These are phyloP conservation scores for Poecilia wingei DNA, from an alignment of 2,797 vertebrate species.

Conservation along the genomic window DNA sequence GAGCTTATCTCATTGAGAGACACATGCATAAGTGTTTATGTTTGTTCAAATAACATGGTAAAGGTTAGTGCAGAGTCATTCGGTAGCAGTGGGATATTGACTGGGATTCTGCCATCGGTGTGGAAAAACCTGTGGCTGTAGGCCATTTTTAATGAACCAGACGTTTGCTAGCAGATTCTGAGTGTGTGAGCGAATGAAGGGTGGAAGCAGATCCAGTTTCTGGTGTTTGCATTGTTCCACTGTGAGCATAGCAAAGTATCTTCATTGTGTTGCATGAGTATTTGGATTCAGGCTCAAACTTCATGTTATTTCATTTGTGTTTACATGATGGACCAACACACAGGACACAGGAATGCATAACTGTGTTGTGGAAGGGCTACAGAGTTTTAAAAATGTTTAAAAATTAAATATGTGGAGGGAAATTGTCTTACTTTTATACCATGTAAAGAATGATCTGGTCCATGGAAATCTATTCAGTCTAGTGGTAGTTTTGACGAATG, in stretches of 20 bases:
- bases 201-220: conserved; percentile 13
- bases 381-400: neutral
- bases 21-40: conserved; percentile 2
- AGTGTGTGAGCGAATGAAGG: conserved; percentile 3
- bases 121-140: conserved; percentile 55
- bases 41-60: conserved; percentile 14
- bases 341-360: neutral
- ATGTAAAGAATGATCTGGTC: no score
- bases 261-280: neutral
- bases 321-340: neutral
- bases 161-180: conserved; percentile 39
- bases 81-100: conserved; percentile 46
- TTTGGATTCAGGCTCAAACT: neutral
- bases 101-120: conserved; percentile 39
- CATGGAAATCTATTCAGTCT: no score
- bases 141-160: conserved; percentile 65
- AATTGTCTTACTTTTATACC: neutral
- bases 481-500: no score
- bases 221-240: conserved; percentile 17
- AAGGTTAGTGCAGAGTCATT: conserved; percentile 52
- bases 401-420: neutral
- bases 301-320: neutral
- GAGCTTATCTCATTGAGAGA: neutral
- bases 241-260: conserved; percentile 3
- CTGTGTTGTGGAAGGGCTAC: neutral